These are phyloP conservation scores for Hyposoter dolosus DNA, from an alignment of 2,888 invertebrate species.

Conservation along the genomic window DNA sequence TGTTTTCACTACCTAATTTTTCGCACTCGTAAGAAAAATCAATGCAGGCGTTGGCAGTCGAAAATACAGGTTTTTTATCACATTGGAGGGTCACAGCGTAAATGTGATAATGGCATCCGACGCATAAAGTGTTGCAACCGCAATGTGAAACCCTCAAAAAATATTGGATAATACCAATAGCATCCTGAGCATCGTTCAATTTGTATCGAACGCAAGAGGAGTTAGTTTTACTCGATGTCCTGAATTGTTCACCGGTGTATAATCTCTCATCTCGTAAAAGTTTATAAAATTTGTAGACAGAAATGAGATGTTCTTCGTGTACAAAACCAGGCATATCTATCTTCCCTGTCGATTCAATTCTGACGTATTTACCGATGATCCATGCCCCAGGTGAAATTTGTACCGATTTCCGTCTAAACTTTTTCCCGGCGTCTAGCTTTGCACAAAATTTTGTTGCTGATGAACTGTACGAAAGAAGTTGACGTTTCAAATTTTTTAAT, in stretches of 20 bases:
- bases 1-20: neutral
- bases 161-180: slow-evolving; percentile 9
- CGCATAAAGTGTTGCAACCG: neutral
- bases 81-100: neutral
- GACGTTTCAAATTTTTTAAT: slow-evolving; percentile 7
- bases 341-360: neutral
- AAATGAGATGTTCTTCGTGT: neutral
- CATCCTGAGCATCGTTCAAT: neutral
- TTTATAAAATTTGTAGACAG: neutral
- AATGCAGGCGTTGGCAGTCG: neutral
- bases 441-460: neutral
- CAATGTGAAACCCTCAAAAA: neutral
- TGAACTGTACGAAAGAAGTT: neutral
- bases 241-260: neutral
- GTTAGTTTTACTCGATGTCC: neutral
- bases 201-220: neutral
- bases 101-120: neutral
- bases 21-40: neutral
- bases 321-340: neutral
- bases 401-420: neutral
- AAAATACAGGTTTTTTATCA: neutral
- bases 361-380: neutral
- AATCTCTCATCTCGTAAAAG: neutral
- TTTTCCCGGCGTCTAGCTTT: neutral
- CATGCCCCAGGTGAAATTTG: neutral